phyloP scores from a whole-genome alignment of 2,888 invertebrate species.

The Stenotaenia linearis region DNA sequence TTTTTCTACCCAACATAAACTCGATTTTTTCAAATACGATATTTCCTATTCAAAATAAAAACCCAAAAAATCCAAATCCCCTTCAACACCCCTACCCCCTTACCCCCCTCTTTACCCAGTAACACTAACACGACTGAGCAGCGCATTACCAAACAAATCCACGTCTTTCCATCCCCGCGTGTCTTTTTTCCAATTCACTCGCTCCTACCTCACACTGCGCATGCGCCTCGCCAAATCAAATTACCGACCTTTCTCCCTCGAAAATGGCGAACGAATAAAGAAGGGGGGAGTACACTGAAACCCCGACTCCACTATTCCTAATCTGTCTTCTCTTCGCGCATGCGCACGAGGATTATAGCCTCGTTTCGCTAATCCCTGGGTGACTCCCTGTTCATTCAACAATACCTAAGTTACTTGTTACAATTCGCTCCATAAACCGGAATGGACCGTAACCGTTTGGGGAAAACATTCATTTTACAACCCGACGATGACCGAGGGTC shows the following conservation, averaged over 20 bases:
- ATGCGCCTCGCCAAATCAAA: not conserved
- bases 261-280: not conserved
- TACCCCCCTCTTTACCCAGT: not conserved
- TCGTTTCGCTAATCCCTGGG: not conserved
- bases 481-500: too few relatives aligned
- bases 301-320: not conserved
- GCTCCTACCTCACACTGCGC: not conserved
- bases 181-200: constrained; percentile 7
- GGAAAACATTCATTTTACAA: too few relatives aligned
- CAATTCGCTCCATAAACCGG: not conserved
- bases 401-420: not conserved
- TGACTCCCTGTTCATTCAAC: not conserved
- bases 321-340: not conserved
- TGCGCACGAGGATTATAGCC: not conserved
- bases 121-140: not conserved
- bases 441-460: too few relatives aligned
- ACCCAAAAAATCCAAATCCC: too few relatives aligned
- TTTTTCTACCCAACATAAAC: too few relatives aligned
- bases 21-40: too few relatives aligned
- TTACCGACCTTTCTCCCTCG: not conserved
- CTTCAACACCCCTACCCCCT: too few relatives aligned
- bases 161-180: not conserved
- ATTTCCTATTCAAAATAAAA: too few relatives aligned
- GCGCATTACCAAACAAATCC: not conserved
- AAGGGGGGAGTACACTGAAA: not conserved